Percentiles rank a stretch among this genome's conserved stretches.
These are phyloP conservation scores for Amphibalanus amphitrite DNA, from an alignment of 1,140 invertebrate species.

Conservation along the genomic window DNA sequence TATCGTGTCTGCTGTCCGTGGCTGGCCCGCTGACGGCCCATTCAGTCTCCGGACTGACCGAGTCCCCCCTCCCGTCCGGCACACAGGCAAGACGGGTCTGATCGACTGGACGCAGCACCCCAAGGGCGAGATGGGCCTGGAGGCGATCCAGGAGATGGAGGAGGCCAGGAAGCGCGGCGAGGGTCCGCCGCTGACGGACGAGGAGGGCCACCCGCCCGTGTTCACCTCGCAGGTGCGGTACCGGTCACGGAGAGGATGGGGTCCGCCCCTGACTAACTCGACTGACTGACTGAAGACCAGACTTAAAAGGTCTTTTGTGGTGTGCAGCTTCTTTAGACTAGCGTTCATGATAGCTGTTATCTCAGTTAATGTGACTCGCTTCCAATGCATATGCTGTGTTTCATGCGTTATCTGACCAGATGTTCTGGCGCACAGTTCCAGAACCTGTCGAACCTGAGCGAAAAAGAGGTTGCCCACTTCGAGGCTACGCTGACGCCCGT, in stretches of 20 bases:
- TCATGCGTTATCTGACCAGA: neutral
- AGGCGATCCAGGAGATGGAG: constrained; percentile 75
- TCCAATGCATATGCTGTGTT: too few relatives aligned
- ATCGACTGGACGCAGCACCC: constrained; percentile 82
- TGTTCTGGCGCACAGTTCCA: constrained; percentile 44
- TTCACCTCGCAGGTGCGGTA: constrained; percentile 65
- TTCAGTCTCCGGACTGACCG: too few relatives aligned
- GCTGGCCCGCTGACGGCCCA: neutral
- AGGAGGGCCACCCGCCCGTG: constrained; percentile 56
- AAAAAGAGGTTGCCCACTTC: constrained; percentile 25
- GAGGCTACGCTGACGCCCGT: constrained; percentile 82
- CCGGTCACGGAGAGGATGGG: neutral
- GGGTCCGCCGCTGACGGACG: constrained; percentile 39
- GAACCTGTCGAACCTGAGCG: constrained; percentile 23
- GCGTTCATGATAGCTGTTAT: too few relatives aligned
- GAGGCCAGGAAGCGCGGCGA: constrained; percentile 47
- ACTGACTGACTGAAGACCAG: too few relatives aligned
- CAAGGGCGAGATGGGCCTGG: constrained; percentile 73
- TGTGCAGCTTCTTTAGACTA: too few relatives aligned
- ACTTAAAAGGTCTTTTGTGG: too few relatives aligned
- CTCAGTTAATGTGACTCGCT: too few relatives aligned
- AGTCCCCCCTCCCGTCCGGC: neutral
- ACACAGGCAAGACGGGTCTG: constrained; percentile 45
- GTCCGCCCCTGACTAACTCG: too few relatives aligned
- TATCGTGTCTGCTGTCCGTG: neutral